Base-by-base conservation (phyloP, 2,113 vertebrate genomes). In the Oncorhynchus nerka region DNA sequence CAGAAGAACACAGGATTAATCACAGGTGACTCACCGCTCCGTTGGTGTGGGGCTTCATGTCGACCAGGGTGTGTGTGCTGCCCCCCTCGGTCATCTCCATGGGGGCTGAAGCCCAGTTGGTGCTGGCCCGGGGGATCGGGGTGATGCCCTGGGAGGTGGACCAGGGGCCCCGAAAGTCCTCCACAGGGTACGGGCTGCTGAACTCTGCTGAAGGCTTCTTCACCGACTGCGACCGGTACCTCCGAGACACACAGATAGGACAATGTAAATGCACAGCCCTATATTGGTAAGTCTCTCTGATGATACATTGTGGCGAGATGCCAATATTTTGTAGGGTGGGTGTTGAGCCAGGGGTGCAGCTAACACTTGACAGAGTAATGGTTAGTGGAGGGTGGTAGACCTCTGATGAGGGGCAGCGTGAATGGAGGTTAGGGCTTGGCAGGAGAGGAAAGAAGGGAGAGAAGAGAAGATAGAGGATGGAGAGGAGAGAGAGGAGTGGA, bases 51-150 rank as follows among this genome's bases (percentile, higher is more conserved):
- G 4, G 66, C 48, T 81, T 86, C 68, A 76, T 84, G 72, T 85
- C 80, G 69, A 70, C 75, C 75, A 79, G 64, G 20, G 1, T 1
- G 4, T 48, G 15, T 6, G 75, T 75, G 67, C 74, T 79, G 72
- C 75, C 75, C 16, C 73, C 89, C 69, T 91, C 86, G 12, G 79
- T 78, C 93, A 93, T 87, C 81, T 93, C 93, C 1, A 93, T 89
- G 64, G 84, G 13, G 1, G 72, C 12, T 2, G 73, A 1, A 0
- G 84, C 75, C 75, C 75, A 79, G 34, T 84, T 82, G 4, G 82
- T 68, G 77, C 12, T 75, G 48, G 92, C 93, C 0, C 93, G 90
- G 0, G 93, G 93, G 75, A 94, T 91, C 28, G 84, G 81, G 19
- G 69, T 72, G 74, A 93, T 12, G 28, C 77, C 79, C 1, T 79